Conservation (phyloP, 2,888 invertebrate genomes). For the Lochmaea capreae region DNA sequence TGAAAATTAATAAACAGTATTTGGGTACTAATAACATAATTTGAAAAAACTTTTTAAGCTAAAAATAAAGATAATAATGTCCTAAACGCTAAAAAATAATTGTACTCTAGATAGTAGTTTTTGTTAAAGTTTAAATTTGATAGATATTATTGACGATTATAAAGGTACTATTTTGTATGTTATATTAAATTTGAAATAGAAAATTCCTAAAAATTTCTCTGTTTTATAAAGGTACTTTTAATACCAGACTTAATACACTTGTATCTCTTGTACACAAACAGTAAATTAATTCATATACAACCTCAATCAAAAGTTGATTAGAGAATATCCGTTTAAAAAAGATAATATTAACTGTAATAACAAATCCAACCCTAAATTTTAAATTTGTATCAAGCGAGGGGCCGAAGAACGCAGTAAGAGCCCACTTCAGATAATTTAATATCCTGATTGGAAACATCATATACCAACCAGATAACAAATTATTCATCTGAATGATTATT, state of each 20-base stretch:
- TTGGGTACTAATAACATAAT: no score
- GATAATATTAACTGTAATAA: slow-evolving; percentile 44
- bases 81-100: no score
- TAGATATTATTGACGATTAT: no score
- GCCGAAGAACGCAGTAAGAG: slow-evolving; percentile 40
- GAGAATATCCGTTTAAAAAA: slow-evolving; percentile 44
- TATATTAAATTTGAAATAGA: no score
- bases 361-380: slow-evolving; percentile 45
- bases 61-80: no score
- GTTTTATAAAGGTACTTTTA: not conserved
- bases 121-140: no score
- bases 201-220: no score
- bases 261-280: not conserved
- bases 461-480: slow-evolving; percentile 35
- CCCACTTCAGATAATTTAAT: slow-evolving; percentile 51
- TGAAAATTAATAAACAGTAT: no score
- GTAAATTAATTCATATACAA: slow-evolving; percentile 36
- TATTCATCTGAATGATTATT: slow-evolving; percentile 27
- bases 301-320: slow-evolving; percentile 45
- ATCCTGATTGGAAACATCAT: slow-evolving; percentile 48
- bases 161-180: no score
- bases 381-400: slow-evolving; percentile 41
- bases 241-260: not conserved
- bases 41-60: no score
- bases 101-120: no score